A percentile compares a stretch with the other conserved stretches of the same genome.
These are phyloP conservation scores for Pentalonia nigronervosa DNA, from an alignment of 1,140 invertebrate genomes.

Conservation along the genomic window DNA sequence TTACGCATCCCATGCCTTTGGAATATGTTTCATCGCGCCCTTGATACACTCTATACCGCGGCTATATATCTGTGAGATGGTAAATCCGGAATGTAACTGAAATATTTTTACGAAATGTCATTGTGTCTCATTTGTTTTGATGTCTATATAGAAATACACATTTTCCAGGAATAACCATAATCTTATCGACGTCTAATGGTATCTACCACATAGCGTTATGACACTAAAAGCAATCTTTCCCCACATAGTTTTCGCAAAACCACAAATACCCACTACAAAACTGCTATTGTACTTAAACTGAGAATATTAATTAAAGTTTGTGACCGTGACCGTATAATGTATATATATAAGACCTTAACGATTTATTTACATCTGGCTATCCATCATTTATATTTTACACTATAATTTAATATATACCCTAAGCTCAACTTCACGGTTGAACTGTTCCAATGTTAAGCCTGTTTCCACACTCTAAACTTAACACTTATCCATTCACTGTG, in stretches of 20 bases:
- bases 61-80: background rate
- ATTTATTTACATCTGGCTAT: background rate
- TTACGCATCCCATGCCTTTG: background rate
- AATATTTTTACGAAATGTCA: background rate
- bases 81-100: background rate
- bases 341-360: background rate
- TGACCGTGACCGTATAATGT: background rate
- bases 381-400: background rate
- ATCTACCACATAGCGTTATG: background rate
- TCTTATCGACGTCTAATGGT: background rate
- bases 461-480: background rate
- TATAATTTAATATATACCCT: background rate
- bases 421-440: background rate
- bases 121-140: too few species aligned
- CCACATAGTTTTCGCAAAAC: background rate
- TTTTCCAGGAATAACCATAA: background rate
- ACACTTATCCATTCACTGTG: background rate
- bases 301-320: background rate
- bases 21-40: background rate
- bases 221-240: background rate
- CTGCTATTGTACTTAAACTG: background rate
- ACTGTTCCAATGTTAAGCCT: background rate
- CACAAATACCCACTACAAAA: background rate
- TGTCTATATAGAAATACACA: too few species aligned
- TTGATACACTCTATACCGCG: too few species aligned